Evolutionary conservation across 2,113 vertebrate genomes (phyloP), one percentile per base, ranked within the genome.

Genomic region (Phalacrocorax carbo): DNA sequence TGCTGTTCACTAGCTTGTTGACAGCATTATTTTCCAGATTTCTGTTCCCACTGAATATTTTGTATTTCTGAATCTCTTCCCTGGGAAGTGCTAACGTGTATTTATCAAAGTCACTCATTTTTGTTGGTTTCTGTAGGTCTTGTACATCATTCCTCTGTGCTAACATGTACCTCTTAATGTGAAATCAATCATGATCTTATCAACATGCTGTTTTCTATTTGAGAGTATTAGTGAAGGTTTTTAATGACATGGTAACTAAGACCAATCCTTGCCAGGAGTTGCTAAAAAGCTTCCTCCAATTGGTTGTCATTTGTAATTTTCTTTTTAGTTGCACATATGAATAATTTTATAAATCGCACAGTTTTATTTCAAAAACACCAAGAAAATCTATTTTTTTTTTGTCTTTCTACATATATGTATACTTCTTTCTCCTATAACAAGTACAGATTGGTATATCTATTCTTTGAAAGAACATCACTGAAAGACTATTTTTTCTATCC

Each of bases 1-100:
- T 96, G 30, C 73, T 91, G 49, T 78, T 95, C 52, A 44, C 54
- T 85, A 57, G 17, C 38, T 87, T 91, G 54, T 60, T 96, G 87
- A 91, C 49, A 82, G 54, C 40, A 57, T 51, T 94, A 44, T 94
- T 93, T 93, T 86, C 62, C 75, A 92, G 25, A 69, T 88, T 83
- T 80, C 55, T 73, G 3, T 93, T 90, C 34, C 78, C 52, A 76
- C 30, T 72, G 82, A 72, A 61, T 93, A 88, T 82, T 92, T 93
- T 57, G 11, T 94, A 21, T 91, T 91, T 85, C 57, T 76, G 27
- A 62, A 82, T 90, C 49, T 87, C 87, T 87, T 88, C 9, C 26
- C 49, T 91, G 54, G 87, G 73, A 94, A 85, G 34, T 69, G 57
- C 36, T 94, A 89, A 81, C 40, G 21, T 65, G 49, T 71, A 76